Conservation (phyloP, 2,113 vertebrate species). For the Phaethon lepturus region DNA sequence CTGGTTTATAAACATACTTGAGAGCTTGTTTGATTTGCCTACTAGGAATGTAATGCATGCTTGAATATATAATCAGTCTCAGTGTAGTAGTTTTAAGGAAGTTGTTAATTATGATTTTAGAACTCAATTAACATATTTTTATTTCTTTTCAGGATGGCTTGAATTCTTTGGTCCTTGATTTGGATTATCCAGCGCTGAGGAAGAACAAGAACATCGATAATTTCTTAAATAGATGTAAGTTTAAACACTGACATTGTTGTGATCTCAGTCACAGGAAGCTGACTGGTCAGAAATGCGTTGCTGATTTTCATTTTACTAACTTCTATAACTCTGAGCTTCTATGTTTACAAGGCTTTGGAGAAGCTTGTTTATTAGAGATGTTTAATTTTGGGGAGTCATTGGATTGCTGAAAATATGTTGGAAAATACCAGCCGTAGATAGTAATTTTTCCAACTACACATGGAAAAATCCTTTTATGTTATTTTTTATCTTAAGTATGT, state of each 20-base stretch:
- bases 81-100: not conserved
- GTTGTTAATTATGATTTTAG: slow-evolving; percentile 37
- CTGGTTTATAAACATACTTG: slow-evolving; percentile 38
- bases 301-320: not conserved
- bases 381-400: not conserved
- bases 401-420: not conserved
- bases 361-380: not conserved
- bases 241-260: not conserved
- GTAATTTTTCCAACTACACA: not conserved
- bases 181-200: slow-evolving; percentile 95
- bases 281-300: not conserved
- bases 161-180: slow-evolving; percentile 94
- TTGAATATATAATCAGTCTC: not conserved
- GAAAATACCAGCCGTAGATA: not conserved
- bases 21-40: slow-evolving; percentile 40
- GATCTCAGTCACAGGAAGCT: not conserved
- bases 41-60: not conserved
- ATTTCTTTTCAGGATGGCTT: slow-evolving; percentile 88
- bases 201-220: slow-evolving; percentile 99
- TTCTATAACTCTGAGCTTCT: not conserved
- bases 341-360: not conserved
- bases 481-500: not conserved
- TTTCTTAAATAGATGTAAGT: slow-evolving; percentile 98
- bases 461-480: not conserved
- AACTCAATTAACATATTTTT: slow-evolving; percentile 28